Evolutionary conservation across 2,888 invertebrate species (phyloP).

Genomic region (Notocelia uddmanniana): DNA sequence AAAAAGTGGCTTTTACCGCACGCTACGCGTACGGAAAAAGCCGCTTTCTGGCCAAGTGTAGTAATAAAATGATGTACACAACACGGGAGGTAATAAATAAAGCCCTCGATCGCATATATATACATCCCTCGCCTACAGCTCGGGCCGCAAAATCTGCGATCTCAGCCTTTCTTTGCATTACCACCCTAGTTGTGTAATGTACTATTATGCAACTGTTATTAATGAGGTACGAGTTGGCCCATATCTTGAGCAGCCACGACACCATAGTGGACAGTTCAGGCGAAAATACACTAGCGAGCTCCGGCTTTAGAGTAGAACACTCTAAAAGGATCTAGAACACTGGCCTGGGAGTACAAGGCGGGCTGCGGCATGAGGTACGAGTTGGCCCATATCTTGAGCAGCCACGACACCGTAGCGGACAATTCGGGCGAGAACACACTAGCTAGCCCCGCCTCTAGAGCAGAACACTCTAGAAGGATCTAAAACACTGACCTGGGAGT

Average conservation of each 20-base stretch:
- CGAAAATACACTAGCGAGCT: conserved; percentile 88
- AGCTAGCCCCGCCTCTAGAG: conserved; percentile 87
- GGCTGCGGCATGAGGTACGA: conserved; percentile 88
- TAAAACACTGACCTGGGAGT: conserved; percentile 62
- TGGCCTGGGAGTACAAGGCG: conserved; percentile 71
- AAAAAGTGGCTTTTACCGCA: no score
- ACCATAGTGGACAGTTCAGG: conserved; percentile 92
- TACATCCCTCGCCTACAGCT: no score
- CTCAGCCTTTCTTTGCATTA: no score
- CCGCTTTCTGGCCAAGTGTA: no score
- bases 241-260: conserved; percentile 92
- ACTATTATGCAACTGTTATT: no score
- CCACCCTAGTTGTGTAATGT: no score
- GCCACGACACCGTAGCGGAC: conserved; percentile 91
- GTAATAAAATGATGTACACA: no score
- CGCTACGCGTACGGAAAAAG: no score
- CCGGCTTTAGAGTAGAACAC: conserved; percentile 89
- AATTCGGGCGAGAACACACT: conserved; percentile 92
- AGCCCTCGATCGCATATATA: no score
- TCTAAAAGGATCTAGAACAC: conserved; percentile 67
- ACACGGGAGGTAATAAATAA: no score
- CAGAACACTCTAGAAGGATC: conserved; percentile 85
- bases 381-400: conserved; percentile 91
- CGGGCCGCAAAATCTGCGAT: no score
- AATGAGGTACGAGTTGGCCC: conserved; percentile 91